Evolutionary conservation across 2,888 invertebrate species (phyloP), one percentile per base, ranked within the genome.

Genomic region (Orthosia incerta): DNA sequence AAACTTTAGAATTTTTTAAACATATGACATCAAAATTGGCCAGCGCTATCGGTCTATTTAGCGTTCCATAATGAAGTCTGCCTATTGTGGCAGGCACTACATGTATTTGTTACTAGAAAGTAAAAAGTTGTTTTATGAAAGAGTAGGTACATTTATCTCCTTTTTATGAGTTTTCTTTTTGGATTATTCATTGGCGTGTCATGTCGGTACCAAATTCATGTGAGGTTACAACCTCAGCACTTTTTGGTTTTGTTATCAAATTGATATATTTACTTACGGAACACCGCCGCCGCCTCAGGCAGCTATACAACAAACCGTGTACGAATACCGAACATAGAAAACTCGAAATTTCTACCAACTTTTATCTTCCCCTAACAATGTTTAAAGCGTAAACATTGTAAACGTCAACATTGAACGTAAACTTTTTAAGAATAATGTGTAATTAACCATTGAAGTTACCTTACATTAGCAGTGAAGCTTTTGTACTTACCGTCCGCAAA

Each of bases 361-460:
- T 73, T 68, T 46, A 60, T 57, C 23, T 67, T 65, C 55, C 53
- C 64, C 16, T 59, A 63, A 76, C 55, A 61, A 68, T 50, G 31
- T 68, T 71, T 4, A 3, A 31, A 68, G 18, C 23, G n/a, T n/a
- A n/a, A n/a, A n/a, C n/a, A n/a, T n/a, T n/a, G n/a, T n/a, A n/a
- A n/a, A n/a, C n/a, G n/a, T n/a, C n/a, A n/a, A n/a, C n/a, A n/a
- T 82, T 15, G 20, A 70, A 50, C 31, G n/a, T 20, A 53, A 80
- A 82, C 71, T 74, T 71, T 55, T 23, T 50, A 31, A 71, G 62
- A 69, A 71, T 55, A 61, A 69, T 65, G 55, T 76, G 71, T 84
- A 75, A 84, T 82, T 79, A 82, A 72, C 76, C 76, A 61, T 50
- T 71, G 13, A 72, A 79, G 67, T 83, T 82, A 82, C 65, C 68